A percentile compares a stretch with the other conserved stretches of the same genome.
Evolutionary conservation across 2,113 vertebrate species (phyloP).

Genomic region (Campylomormyrus tamandua): DNA sequence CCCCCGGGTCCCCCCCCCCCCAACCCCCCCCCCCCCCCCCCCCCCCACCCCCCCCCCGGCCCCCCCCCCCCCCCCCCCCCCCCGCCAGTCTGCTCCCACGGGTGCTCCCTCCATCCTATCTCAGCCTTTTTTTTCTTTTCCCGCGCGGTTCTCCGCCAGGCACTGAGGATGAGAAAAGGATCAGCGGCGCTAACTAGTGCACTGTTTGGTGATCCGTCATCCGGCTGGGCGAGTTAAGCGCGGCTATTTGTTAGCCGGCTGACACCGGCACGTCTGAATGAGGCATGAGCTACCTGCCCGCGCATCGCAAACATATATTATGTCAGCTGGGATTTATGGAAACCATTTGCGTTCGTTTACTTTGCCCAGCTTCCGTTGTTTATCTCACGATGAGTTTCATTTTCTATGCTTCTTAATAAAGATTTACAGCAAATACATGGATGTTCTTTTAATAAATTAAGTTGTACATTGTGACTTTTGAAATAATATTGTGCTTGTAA

Average conservation of each 20-base stretch:
- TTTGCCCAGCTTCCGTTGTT: slow-evolving; percentile 4
- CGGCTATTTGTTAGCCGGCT: slow-evolving; percentile 5
- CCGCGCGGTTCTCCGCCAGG: not conserved
- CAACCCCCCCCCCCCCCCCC: not conserved
- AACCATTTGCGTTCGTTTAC: slow-evolving; percentile 13
- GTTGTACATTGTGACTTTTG: not conserved
- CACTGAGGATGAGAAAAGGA: not conserved
- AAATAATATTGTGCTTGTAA: not conserved
- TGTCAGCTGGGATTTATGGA: slow-evolving; percentile 19
- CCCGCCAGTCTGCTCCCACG: slow-evolving; percentile 18
- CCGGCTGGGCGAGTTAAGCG: slow-evolving; percentile 12
- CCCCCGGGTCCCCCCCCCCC: slow-evolving; percentile 26
- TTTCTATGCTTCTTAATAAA: slow-evolving; percentile 14
- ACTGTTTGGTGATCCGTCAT: slow-evolving; percentile 13
- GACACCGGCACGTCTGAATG: slow-evolving; percentile 9
- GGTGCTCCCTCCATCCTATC: slow-evolving; percentile 19
- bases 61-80: slow-evolving; percentile 16
- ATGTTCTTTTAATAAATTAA: slow-evolving; percentile 7
- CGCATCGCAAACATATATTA: slow-evolving; percentile 13
- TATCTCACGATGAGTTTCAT: slow-evolving; percentile 2
- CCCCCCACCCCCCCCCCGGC: slow-evolving; percentile 46
- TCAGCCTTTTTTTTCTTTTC: not conserved
- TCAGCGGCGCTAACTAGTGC: slow-evolving; percentile 12
- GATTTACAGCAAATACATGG: not conserved
- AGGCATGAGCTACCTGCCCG: slow-evolving; percentile 13